Evolutionary conservation across 1,140 invertebrate species (phyloP).

Genomic region (Alviniconcha marisindica): DNA sequence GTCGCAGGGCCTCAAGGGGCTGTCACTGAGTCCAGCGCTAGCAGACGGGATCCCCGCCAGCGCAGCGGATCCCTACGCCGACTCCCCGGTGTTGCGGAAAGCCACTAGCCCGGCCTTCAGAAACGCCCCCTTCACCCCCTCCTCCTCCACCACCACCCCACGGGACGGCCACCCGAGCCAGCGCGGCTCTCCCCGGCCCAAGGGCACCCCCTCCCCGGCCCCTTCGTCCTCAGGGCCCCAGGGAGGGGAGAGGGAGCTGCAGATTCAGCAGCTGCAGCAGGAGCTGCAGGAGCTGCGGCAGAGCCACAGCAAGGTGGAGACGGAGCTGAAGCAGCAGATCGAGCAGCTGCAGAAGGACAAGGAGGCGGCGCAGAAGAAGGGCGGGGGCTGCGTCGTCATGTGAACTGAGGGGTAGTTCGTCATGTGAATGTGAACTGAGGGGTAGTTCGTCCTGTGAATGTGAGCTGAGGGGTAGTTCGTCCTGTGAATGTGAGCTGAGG

Average conservation of each 20-base stretch:
- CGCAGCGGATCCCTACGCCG: too few relatives aligned
- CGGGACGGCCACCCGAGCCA: not conserved
- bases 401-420: too few relatives aligned
- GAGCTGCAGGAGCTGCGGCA: not conserved
- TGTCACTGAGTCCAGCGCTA: too few relatives aligned
- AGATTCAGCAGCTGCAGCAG: slow-evolving; percentile 6
- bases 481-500: too few relatives aligned
- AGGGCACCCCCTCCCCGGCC: not conserved
- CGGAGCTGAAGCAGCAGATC: slow-evolving; percentile 16
- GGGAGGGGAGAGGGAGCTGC: not conserved
- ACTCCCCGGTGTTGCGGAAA: too few relatives aligned
- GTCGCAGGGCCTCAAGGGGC: too few relatives aligned
- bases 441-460: too few relatives aligned
- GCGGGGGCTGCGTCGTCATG: slow-evolving; percentile 4
- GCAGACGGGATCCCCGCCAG: too few relatives aligned
- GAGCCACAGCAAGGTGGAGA: not conserved
- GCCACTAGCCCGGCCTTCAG: too few relatives aligned
- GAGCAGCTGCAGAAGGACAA: slow-evolving; percentile 19
- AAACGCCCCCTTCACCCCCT: not conserved
- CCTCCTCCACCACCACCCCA: not conserved
- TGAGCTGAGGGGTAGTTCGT: too few relatives aligned
- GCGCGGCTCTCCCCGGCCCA: not conserved
- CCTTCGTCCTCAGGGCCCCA: not conserved
- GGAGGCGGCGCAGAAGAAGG: not conserved
- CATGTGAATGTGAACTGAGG: too few relatives aligned